phyloP scores from a whole-genome alignment of 2,113 vertebrate species.

The Lipotes vexillifer region DNA sequence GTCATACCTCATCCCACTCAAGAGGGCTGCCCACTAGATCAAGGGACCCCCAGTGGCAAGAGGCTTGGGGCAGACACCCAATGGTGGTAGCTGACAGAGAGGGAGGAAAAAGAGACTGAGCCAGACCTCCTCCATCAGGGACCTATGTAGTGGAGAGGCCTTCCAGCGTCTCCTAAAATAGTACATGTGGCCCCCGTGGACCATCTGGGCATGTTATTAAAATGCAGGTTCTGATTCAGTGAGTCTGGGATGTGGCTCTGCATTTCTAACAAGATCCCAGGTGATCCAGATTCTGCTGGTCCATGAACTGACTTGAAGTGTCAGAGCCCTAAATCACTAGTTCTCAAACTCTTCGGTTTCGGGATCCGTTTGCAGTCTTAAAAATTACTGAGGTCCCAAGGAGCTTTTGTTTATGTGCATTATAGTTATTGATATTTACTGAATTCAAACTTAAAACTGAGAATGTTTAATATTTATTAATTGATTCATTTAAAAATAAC shows the following conservation, averaged over 20 bases:
- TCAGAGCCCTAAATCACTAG: not conserved
- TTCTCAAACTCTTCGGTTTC: not conserved
- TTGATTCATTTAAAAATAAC: constrained; percentile 13
- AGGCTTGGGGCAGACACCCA: not conserved
- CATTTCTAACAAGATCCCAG: constrained; percentile 21
- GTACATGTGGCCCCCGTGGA: not conserved
- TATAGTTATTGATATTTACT: not conserved
- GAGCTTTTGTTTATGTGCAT: not conserved
- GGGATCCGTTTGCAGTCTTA: not conserved
- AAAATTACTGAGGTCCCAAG: not conserved
- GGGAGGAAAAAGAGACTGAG: not conserved
- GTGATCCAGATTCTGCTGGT: not conserved
- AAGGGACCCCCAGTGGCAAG: not conserved
- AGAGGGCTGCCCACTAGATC: not conserved
- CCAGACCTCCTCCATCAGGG: not conserved
- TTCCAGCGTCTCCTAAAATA: not conserved
- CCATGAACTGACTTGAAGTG: not conserved
- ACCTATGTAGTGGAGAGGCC: not conserved
- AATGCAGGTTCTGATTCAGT: not conserved
- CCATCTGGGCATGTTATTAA: constrained; percentile 16
- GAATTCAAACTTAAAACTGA: not conserved
- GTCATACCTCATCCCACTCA: not conserved
- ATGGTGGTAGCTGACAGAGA: not conserved
- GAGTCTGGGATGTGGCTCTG: not conserved
- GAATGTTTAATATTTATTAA: not conserved